Conservation (phyloP, 2,113 vertebrate genomes). For the Sporophila hypoxantha region DNA sequence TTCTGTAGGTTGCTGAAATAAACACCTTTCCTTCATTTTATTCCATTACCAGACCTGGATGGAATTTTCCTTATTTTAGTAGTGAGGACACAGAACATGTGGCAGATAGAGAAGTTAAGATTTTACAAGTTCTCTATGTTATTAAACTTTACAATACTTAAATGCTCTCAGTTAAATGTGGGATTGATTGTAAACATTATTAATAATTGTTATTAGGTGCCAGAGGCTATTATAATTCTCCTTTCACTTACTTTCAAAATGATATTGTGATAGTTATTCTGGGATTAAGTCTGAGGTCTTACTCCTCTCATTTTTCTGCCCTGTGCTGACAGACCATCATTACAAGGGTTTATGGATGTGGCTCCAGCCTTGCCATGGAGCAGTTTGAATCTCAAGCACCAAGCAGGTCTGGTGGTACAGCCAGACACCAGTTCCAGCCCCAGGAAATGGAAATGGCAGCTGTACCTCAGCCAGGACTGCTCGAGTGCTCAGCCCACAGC, state of each 20-base stretch:
- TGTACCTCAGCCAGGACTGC: constrained; percentile 1
- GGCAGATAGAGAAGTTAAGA: background rate
- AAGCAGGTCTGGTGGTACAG: background rate
- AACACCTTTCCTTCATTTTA: background rate
- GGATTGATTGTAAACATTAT: background rate
- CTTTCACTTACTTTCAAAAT: background rate
- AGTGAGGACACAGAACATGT: background rate
- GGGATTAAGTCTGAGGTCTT: background rate
- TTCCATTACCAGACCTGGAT: background rate
- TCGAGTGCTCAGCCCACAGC: constrained; percentile 38
- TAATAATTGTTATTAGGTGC: background rate
- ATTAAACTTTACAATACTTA: background rate
- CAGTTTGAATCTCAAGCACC: background rate
- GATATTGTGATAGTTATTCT: background rate
- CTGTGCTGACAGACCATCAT: background rate
- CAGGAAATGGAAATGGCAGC: constrained; percentile 23
- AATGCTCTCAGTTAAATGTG: background rate
- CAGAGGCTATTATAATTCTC: background rate
- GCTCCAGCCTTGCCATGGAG: background rate
- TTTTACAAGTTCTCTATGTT: background rate
- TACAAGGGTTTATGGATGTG: background rate
- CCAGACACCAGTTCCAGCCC: background rate
- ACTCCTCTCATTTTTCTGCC: background rate
- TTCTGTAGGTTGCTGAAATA: background rate
- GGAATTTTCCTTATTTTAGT: background rate